Percentiles rank a stretch among this genome's conserved stretches.
phyloP scores from a whole-genome alignment of 2,888 invertebrate species.

The Erpobdella octoculata region DNA sequence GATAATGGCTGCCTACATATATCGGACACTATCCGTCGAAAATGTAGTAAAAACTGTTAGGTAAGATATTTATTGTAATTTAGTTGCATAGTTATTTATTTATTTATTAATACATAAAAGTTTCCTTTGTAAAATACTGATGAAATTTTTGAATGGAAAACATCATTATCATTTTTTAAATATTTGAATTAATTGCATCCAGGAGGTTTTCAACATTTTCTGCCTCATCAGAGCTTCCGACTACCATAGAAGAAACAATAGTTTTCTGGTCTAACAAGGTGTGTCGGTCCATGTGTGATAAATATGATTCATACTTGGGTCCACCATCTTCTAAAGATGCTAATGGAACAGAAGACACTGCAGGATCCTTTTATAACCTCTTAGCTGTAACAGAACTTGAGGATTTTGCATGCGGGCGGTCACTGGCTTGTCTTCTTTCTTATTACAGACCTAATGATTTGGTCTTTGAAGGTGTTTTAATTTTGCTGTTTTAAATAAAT shows the following conservation, averaged over 20 bases:
- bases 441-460: conserved; percentile 24
- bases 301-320: not conserved
- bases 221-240: conserved; percentile 23
- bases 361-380: not conserved
- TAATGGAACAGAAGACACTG: not conserved
- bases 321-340: no score
- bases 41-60: conserved; percentile 3
- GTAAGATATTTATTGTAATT: no score
- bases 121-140: not conserved
- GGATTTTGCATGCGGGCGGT: conserved; percentile 23
- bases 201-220: conserved; percentile 27
- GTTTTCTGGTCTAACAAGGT: conserved; percentile 27
- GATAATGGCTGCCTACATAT: conserved; percentile 3
- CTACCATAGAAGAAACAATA: conserved; percentile 14
- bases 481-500: no score
- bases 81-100: not conserved
- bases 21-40: conserved; percentile 1
- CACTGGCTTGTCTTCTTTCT: conserved; percentile 17
- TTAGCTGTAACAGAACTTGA: conserved; percentile 8
- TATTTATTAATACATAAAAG: not conserved
- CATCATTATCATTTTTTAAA: no score
- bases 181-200: no score
- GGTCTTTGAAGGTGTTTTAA: conserved; percentile 8
- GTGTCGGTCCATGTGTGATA: conserved; percentile 16
- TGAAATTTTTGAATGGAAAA: no score